Conservation (phyloP, 2,888 invertebrate species). For the Agonopterix alstromeriana region DNA sequence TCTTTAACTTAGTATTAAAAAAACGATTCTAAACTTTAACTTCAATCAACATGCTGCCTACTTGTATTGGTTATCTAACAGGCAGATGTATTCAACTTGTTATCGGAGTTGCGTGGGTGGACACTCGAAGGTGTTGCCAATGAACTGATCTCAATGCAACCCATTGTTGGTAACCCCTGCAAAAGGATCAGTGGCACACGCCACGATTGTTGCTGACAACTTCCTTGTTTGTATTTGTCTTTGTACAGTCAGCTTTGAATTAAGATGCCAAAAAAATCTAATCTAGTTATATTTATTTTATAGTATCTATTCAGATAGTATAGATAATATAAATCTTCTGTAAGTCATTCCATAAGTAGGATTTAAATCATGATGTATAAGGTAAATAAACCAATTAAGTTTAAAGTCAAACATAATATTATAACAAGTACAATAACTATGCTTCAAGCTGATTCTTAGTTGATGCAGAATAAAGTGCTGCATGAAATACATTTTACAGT, state of each 20-base stretch:
- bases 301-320: no score
- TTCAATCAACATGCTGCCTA: slow-evolving; percentile 17
- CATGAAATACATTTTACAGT: no score
- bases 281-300: no score
- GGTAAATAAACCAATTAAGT: no score
- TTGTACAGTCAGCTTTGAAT: slow-evolving; percentile 22
- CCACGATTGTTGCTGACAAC: slow-evolving; percentile 41
- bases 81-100: slow-evolving; percentile 72
- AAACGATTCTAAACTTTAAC: slow-evolving; percentile 2
- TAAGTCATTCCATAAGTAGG: no score
- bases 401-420: no score
- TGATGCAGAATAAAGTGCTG: no score
- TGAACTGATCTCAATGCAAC: slow-evolving; percentile 59
- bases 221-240: slow-evolving; percentile 58
- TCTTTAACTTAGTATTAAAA: neutral
- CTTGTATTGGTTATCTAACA: slow-evolving; percentile 41
- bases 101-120: slow-evolving; percentile 68
- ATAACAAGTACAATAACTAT: no score
- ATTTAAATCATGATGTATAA: no score
- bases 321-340: no score
- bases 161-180: slow-evolving; percentile 63
- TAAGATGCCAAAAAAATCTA: no score
- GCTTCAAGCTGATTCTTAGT: no score
- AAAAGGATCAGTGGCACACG: slow-evolving; percentile 39
- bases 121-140: slow-evolving; percentile 52